Evolutionary conservation across 2,797 vertebrate species (phyloP).

Genomic region (Poecilia gillii): DNA sequence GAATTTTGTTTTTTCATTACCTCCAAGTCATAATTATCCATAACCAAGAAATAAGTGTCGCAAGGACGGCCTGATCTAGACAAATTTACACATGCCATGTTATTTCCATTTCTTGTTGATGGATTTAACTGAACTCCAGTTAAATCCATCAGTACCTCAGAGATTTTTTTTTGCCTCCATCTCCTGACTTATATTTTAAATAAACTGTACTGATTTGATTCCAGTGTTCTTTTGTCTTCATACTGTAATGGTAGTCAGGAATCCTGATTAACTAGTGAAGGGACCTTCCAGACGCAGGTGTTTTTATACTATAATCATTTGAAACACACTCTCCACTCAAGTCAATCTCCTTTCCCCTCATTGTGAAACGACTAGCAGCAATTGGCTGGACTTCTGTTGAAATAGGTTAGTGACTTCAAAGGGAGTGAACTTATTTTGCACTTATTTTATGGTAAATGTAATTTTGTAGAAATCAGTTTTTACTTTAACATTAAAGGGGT

Average conservation of each 20-base stretch:
- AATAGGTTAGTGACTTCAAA: not conserved
- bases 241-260: not conserved
- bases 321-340: not conserved
- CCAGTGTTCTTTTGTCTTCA: not conserved
- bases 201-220: not conserved
- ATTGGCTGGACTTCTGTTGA: no score
- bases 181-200: not conserved
- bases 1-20: not conserved
- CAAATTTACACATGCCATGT: not conserved
- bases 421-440: not conserved
- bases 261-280: no score
- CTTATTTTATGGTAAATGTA: not conserved
- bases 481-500: not conserved
- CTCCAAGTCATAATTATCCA: not conserved
- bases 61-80: not conserved
- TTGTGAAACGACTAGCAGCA: not conserved
- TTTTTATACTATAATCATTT: no score
- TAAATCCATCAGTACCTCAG: no score
- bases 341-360: not conserved
- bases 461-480: not conserved
- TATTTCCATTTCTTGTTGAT: not conserved
- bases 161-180: not conserved
- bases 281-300: no score
- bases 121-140: not conserved
- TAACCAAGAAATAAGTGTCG: not conserved